Conservation (phyloP, 2,113 vertebrate species). For the Brachyhypopomus occidentalis region DNA sequence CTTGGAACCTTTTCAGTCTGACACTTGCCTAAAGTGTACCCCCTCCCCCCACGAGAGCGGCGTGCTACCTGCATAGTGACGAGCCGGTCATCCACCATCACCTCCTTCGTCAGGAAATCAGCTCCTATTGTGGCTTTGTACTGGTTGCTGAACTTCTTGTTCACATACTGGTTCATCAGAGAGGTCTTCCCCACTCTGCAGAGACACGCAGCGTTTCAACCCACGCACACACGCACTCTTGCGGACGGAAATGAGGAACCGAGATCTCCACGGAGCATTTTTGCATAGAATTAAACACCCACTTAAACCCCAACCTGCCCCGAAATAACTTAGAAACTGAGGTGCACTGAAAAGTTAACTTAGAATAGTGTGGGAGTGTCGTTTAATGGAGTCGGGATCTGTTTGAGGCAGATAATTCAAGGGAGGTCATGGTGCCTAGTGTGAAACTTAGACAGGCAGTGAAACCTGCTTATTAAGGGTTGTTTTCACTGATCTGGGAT, state of each 20-base stretch:
- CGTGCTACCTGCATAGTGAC: conserved; percentile 95
- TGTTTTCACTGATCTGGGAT: background rate
- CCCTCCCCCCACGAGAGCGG: no score
- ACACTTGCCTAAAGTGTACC: no score
- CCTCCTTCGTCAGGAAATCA: conserved; percentile 98
- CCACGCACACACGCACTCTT: background rate
- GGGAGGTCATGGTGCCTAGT: background rate
- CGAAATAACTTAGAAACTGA: no score
- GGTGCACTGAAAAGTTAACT: background rate
- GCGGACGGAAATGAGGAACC: background rate
- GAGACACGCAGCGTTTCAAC: conserved; percentile 18
- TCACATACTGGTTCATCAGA: conserved; percentile 99
- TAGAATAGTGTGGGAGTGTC: background rate
- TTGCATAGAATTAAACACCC: background rate
- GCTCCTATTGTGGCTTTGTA: conserved; percentile 99
- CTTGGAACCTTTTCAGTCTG: no score
- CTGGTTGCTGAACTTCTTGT: conserved; percentile 99
- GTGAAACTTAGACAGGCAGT: background rate
- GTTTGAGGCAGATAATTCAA: background rate
- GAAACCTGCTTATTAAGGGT: background rate
- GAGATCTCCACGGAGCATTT: conserved; percentile 17
- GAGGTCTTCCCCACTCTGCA: conserved; percentile 96
- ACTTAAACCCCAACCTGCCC: no score
- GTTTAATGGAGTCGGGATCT: background rate
- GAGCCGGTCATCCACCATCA: conserved; percentile 98